Evolutionary conservation across 2,888 invertebrate genomes (phyloP).

Genomic region (Drosophila kokeensis): DNA sequence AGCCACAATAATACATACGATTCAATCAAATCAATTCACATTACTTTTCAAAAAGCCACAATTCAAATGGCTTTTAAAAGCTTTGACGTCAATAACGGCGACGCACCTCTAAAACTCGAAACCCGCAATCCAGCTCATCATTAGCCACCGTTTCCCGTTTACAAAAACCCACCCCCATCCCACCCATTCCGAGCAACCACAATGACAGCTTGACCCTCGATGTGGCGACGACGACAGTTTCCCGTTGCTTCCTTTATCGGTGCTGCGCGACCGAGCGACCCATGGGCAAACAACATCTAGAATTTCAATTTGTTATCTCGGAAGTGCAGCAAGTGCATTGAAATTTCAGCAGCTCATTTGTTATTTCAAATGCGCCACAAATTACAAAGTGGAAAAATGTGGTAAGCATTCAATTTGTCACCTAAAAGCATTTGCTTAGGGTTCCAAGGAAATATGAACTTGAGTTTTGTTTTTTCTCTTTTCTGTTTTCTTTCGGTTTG

Average conservation of each 20-base stretch:
- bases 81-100: slow-evolving; percentile 48
- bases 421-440: slow-evolving; percentile 43
- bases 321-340: slow-evolving; percentile 70
- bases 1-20: neutral
- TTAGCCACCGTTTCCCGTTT: slow-evolving; percentile 23
- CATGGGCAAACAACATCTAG: slow-evolving; percentile 64
- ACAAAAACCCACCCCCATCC: neutral
- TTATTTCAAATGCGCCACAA: slow-evolving; percentile 14
- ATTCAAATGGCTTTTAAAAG: slow-evolving; percentile 7
- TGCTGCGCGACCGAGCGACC: neutral
- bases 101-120: slow-evolving; percentile 36
- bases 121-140: slow-evolving; percentile 27
- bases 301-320: slow-evolving; percentile 74
- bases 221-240: slow-evolving; percentile 30
- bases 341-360: slow-evolving; percentile 40
- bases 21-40: slow-evolving; percentile 4
- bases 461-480: slow-evolving; percentile 21
- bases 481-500: neutral
- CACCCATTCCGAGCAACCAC: slow-evolving; percentile 35
- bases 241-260: slow-evolving; percentile 62
- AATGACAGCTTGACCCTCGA: slow-evolving; percentile 68
- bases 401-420: slow-evolving; percentile 42
- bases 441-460: slow-evolving; percentile 17
- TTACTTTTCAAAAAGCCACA: slow-evolving; percentile 4
- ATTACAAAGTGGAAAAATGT: slow-evolving; percentile 2